Evolutionary conservation across 2,113 vertebrate species (phyloP).

Genomic region (Eleginops maclovinus): DNA sequence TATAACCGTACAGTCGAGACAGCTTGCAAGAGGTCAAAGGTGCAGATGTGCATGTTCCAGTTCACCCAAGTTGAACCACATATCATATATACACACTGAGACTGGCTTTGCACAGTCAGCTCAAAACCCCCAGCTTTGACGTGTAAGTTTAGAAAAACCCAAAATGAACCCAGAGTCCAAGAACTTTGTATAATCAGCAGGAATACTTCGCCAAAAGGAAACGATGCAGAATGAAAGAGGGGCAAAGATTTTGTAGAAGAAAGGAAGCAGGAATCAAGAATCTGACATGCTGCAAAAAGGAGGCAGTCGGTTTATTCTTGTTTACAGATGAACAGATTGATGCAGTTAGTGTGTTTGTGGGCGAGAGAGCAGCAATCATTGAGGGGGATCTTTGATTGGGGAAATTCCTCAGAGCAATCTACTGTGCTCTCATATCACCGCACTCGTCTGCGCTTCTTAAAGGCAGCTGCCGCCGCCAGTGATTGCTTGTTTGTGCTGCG

Average conservation of each 20-base stretch:
- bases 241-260: not conserved
- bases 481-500: slow-evolving; percentile 21
- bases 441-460: not conserved
- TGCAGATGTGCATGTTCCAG: not conserved
- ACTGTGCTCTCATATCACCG: not conserved
- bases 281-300: not conserved
- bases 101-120: not conserved
- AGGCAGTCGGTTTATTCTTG: not conserved
- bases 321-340: slow-evolving; percentile 54
- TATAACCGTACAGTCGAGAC: not conserved
- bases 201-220: slow-evolving; percentile 46
- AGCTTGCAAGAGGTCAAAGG: not conserved
- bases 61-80: slow-evolving; percentile 1
- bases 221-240: slow-evolving; percentile 21
- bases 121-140: slow-evolving; percentile 25
- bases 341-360: slow-evolving; percentile 45
- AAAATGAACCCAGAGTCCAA: slow-evolving; percentile 34
- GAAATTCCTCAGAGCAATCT: slow-evolving; percentile 39
- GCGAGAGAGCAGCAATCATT: slow-evolving; percentile 21
- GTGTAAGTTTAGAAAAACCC: slow-evolving; percentile 56
- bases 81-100: not conserved
- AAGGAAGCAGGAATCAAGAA: not conserved
- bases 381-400: slow-evolving; percentile 7
- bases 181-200: slow-evolving; percentile 55
- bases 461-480: not conserved